Percentiles rank a stretch among this genome's conserved stretches.
phyloP scores from a whole-genome alignment of 2,113 vertebrate genomes.

The Paedocypris sp. region DNA sequence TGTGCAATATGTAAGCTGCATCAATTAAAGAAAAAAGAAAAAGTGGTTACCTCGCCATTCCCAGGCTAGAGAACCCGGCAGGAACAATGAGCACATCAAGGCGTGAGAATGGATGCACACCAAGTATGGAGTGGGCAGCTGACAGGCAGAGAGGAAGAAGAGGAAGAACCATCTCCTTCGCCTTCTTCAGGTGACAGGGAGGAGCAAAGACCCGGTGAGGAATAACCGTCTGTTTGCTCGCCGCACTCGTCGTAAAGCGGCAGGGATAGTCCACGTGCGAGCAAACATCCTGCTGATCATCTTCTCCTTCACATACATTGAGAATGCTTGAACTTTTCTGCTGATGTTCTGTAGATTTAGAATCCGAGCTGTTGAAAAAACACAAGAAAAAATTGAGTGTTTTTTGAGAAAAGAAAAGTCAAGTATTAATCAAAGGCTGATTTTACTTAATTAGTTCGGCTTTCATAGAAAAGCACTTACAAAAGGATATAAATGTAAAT shows the following conservation, averaged over 20 bases:
- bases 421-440: too few species aligned
- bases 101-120: conserved; percentile 86
- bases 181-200: conserved; percentile 52
- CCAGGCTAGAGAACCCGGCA: conserved; percentile 84
- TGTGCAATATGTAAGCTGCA: too few species aligned
- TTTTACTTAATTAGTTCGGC: too few species aligned
- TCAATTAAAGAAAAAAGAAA: too few species aligned
- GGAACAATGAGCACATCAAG: conserved; percentile 88
- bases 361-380: neutral
- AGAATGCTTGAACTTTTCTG: neutral
- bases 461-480: too few species aligned
- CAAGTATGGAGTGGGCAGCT: conserved; percentile 70
- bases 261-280: conserved; percentile 81
- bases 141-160: conserved; percentile 73
- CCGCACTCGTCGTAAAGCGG: conserved; percentile 64
- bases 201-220: conserved; percentile 83
- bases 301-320: too few species aligned
- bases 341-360: neutral
- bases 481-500: too few species aligned
- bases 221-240: conserved; percentile 64
- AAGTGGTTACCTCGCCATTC: conserved; percentile 88
- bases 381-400: too few species aligned
- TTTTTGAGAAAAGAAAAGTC: too few species aligned
- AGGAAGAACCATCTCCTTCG: conserved; percentile 60
- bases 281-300: conserved; percentile 54